Evolutionary conservation across 2,113 vertebrate genomes (phyloP), one percentile per base, ranked within the genome.

Genomic region (Catharus minimus): DNA sequence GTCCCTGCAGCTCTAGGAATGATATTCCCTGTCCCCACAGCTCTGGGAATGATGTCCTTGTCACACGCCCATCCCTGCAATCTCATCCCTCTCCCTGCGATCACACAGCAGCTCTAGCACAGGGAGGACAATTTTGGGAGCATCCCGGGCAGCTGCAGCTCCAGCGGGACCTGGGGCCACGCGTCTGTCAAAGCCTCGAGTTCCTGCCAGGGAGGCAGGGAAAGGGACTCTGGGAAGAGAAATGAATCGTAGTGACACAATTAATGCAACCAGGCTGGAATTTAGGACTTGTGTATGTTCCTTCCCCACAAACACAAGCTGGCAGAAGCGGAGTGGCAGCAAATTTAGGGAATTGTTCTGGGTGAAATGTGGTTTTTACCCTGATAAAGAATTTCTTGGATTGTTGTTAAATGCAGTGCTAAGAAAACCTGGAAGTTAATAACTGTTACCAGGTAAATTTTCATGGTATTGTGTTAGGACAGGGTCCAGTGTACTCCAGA

Each of bases 361-460:
- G 24, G 30, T n/a, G 4, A 83, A 46, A n/a, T 9, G 24, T 5
- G 6, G 7, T 0, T 10, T 44, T 33, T 56, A 12, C 1, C 33
- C 27, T 5, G 5, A 2, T 32, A 41, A 49, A 15, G 0, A 43
- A 15, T 22, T 33, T 7, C 1, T 10, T 11, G 50, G 6, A 0
- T 21, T 52, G 39, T 53, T n/a, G 1, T 23, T 68, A 13, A 55
- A 50, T 0, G 5, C 55, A n/a, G 57, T 0, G 49, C 57, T 62
- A 15, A 43, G 8, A 10, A 89, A 87, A 22, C 28, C 32, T 14
- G 19, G n/a, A 13, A 10, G 10, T 8, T 67, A 7, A 14, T 13
- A 27, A 18, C 6, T 5, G 1, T 10, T 8, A n/a, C 0, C 65
- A 16, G 23, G 15, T 50, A 36, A 17, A 20, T 20, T 43, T 22